Percentiles rank a stretch among this genome's conserved stretches.
These are phyloP conservation scores for Spisula subtruncata DNA, from an alignment of 2,888 invertebrate species.

Conservation along the genomic window DNA sequence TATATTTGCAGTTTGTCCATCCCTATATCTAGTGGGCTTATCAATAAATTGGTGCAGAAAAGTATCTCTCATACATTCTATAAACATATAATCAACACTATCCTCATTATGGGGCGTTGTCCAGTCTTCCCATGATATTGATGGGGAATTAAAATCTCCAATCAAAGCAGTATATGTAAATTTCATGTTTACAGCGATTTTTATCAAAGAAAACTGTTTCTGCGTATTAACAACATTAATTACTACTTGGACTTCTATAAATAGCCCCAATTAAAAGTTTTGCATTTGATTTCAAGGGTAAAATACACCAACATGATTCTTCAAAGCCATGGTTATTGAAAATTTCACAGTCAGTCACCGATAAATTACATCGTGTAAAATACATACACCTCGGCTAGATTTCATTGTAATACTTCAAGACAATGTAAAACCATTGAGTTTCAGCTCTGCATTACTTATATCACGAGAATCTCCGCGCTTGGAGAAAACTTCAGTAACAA, in stretches of 20 bases:
- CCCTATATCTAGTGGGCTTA: conserved; percentile 3
- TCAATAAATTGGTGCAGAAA: too few relatives aligned
- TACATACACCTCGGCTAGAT: not conserved
- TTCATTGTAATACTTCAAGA: not conserved
- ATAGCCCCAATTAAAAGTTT: conserved; percentile 16
- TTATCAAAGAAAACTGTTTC: not conserved
- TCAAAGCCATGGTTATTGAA: not conserved
- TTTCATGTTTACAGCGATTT: conserved; percentile 2
- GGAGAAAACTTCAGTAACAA: not conserved
- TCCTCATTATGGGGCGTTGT: not conserved
- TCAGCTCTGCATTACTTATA: not conserved
- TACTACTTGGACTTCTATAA: conserved; percentile 24
- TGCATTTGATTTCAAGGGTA: not conserved
- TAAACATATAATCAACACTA: too few relatives aligned
- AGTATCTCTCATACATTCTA: too few relatives aligned
- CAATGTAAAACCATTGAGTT: not conserved
- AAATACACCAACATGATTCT: conserved; percentile 34
- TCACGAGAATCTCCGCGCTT: not conserved
- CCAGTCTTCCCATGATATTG: conserved; percentile 21
- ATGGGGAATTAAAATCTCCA: conserved; percentile 30
- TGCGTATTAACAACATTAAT: not conserved
- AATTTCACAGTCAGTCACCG: not conserved
- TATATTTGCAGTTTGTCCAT: conserved; percentile 36
- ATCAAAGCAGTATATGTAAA: conserved; percentile 12
- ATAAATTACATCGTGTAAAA: not conserved